Base-by-base conservation (phyloP, 2,797 vertebrate species). In the Sebastes vulpes region DNA sequence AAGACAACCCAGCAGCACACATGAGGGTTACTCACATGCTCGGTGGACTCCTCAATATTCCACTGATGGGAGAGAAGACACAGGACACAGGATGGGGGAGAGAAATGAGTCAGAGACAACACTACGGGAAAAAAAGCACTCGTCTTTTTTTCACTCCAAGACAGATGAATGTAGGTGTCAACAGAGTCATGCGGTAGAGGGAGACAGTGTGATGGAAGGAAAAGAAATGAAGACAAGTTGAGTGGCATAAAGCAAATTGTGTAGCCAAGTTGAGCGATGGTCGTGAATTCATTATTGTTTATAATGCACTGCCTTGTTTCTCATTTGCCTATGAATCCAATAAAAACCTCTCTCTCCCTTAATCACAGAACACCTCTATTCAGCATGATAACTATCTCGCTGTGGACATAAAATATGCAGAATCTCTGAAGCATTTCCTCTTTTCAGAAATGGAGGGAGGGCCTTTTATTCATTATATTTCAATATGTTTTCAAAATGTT, bases 1-100 rank as follows among this genome's bases (percentile, higher is more conserved):
- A 91, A 82, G 78, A 86, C 86, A 95, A 95, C 93, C 92, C 91
- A 94, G 81, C 93, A 94, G 95, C 94, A 96, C 93, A 94, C 96
- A 97, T 94, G 94, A 94, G 96, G 96, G 94, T 95, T 99, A 99
- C 98, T 99, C 97, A 99, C 98, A 96, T 99, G 97, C 93, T 98
- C 97, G 94, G 97, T 97, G 95, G 97, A 96, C 95, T 99, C 98
- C 96, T 98, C 97, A 96, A 97, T 96, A 96, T 94, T 97, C 98
- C 97, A 98, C 98, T 98, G 97, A 98, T 26, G 95, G 92, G 93
- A 94, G 93, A 94, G 93, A 94, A 93, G 90, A 94, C 90, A 94
- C 83, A 77, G 93, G 92, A 94, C 93, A 94, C 81, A 84, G 89
- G 81, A 89, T 56, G 87, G 94, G 52, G 92, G 92, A 85, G 87